Conservation (phyloP, 2,888 invertebrate genomes). For the Drosophila kambysellisi region DNA sequence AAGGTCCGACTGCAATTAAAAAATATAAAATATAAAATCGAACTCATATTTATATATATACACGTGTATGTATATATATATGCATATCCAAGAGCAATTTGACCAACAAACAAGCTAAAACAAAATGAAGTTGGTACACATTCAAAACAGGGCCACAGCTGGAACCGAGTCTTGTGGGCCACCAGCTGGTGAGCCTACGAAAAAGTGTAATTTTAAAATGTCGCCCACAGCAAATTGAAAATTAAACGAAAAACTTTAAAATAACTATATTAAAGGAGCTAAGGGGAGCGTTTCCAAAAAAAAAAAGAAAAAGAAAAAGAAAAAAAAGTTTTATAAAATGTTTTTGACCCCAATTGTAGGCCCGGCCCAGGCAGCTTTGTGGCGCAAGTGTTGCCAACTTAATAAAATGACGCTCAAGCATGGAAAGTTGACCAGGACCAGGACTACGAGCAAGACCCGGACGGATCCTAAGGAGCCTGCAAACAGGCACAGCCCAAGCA, state of each 20-base stretch:
- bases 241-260: conserved; percentile 81
- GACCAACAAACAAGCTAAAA: conserved; percentile 35
- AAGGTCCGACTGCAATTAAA: conserved; percentile 45
- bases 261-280: conserved; percentile 67
- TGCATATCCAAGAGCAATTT: conserved; percentile 36
- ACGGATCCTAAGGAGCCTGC: conserved; percentile 9
- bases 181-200: conserved; percentile 48
- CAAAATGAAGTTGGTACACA: conserved; percentile 56
- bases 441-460: conserved; percentile 14
- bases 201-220: conserved; percentile 70
- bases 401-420: conserved; percentile 78
- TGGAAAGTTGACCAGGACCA: conserved; percentile 72
- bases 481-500: conserved; percentile 34
- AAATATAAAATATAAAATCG: conserved; percentile 16
- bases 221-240: conserved; percentile 76
- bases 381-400: conserved; percentile 78
- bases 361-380: conserved; percentile 45
- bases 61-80: not conserved
- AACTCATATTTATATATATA: not conserved
- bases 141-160: conserved; percentile 66
- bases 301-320: conserved; percentile 57
- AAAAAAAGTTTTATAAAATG: conserved; percentile 63
- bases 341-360: conserved; percentile 76
- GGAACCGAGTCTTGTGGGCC: conserved; percentile 22
- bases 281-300: conserved; percentile 26